A percentile compares a stretch with the other conserved stretches of the same genome.
These are phyloP conservation scores for Keiferia lycopersicella DNA, from an alignment of 2,888 invertebrate genomes.

Conservation along the genomic window DNA sequence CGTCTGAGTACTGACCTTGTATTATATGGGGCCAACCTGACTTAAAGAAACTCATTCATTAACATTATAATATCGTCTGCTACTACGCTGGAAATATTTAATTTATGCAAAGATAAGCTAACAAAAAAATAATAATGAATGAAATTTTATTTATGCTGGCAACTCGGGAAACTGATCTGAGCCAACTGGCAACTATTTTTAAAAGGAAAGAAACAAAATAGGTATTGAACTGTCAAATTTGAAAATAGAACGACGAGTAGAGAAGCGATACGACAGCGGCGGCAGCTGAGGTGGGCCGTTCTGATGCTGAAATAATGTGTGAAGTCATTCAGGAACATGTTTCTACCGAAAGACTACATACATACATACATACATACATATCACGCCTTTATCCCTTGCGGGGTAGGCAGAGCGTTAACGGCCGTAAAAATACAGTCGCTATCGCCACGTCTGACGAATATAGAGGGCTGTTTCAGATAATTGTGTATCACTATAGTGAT, in stretches of 20 bases:
- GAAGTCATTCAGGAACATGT: conserved; percentile 33
- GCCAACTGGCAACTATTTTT: conserved; percentile 19
- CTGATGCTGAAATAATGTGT: conserved; percentile 34
- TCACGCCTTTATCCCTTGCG: too few species aligned
- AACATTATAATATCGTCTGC: conserved; percentile 40
- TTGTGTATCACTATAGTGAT: too few species aligned
- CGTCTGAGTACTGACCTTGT: conserved; percentile 52
- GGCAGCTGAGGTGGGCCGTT: conserved; percentile 33
- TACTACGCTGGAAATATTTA: conserved; percentile 45
- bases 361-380: too few species aligned
- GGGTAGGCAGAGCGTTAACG: too few species aligned
- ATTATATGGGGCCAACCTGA: conserved; percentile 41
- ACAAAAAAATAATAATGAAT: conserved; percentile 43
- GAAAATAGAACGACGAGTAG: conserved; percentile 45
- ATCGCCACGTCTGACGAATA: too few species aligned
- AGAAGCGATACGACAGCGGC: conserved; percentile 34
- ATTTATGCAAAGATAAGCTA: conserved; percentile 44
- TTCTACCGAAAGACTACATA: too few species aligned
- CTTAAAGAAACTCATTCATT: conserved; percentile 40
- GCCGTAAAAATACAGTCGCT: too few species aligned
- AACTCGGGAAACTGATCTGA: conserved; percentile 11
- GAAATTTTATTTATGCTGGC: conserved; percentile 36
- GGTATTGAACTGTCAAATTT: conserved; percentile 43
- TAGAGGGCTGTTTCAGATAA: too few species aligned
- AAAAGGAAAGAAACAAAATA: conserved; percentile 31